These are phyloP conservation scores for Moxostoma hubbsi DNA, from an alignment of 2,797 vertebrate genomes.

Conservation along the genomic window DNA sequence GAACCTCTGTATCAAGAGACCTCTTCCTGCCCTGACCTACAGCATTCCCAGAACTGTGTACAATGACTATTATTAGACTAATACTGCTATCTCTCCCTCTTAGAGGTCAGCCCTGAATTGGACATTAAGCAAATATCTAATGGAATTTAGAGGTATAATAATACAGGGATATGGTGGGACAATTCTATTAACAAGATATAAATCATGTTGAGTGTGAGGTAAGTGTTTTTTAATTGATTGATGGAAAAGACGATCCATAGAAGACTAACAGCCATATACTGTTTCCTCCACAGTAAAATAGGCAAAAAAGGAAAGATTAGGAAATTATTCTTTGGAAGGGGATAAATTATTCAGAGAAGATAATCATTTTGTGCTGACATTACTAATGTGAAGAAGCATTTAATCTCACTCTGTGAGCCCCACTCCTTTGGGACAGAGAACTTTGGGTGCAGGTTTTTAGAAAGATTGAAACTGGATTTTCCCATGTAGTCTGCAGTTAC, in stretches of 20 bases:
- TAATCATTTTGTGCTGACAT: slow-evolving; percentile 98
- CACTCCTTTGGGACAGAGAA: slow-evolving; percentile 72
- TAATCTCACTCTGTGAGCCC: slow-evolving; percentile 85
- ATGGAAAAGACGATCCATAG: slow-evolving; percentile 93
- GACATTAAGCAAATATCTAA: slow-evolving; percentile 97
- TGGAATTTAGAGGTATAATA: slow-evolving; percentile 97
- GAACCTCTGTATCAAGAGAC: slow-evolving; percentile 69
- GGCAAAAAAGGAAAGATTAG: slow-evolving; percentile 88
- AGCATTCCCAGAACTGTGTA: slow-evolving; percentile 83
- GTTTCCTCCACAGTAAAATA: slow-evolving; percentile 85
- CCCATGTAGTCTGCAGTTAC: neutral
- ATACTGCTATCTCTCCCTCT: slow-evolving; percentile 80
- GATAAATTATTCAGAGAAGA: slow-evolving; percentile 99
- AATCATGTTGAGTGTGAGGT: slow-evolving; percentile 99
- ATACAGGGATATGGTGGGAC: slow-evolving; percentile 98
- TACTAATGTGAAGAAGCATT: slow-evolving; percentile 98
- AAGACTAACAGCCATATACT: slow-evolving; percentile 93
- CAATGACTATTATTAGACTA: slow-evolving; percentile 80
- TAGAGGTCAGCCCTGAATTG: slow-evolving; percentile 91
- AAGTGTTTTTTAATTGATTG: slow-evolving; percentile 99
- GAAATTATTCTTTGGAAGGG: slow-evolving; percentile 85
- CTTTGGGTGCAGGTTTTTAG: slow-evolving; percentile 76
- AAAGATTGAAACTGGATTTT: slow-evolving; percentile 79
- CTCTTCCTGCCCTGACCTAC: slow-evolving; percentile 82
- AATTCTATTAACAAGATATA: slow-evolving; percentile 99